Evolutionary conservation across 2,113 vertebrate species (phyloP).

Genomic region (Struthidea cinerea): DNA sequence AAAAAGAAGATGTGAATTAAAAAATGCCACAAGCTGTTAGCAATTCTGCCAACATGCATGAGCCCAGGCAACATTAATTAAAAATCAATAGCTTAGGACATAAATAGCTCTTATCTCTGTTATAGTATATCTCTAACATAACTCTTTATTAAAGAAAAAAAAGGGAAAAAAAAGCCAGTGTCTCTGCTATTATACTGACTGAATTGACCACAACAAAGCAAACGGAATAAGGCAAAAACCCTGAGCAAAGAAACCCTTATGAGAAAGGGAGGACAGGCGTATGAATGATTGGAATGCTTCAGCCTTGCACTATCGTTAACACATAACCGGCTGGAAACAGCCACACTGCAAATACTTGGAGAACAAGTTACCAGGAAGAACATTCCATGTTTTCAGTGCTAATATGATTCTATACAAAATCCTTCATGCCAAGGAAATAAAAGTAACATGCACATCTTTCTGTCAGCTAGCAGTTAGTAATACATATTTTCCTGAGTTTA

Average conservation of each 20-base stretch:
- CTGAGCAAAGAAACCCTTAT: conserved; percentile 26
- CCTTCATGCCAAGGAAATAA: conserved; percentile 40
- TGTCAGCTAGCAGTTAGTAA: not conserved
- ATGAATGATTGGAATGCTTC: conserved; percentile 72
- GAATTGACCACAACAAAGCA: conserved; percentile 71
- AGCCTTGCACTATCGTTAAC: conserved; percentile 59
- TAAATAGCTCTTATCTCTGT: conserved; percentile 75
- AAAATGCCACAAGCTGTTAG: conserved; percentile 84
- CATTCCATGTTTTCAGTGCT: conserved; percentile 16
- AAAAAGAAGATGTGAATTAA: conserved; percentile 75
- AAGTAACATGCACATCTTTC: not conserved
- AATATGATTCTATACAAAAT: conserved; percentile 32
- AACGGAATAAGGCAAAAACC: conserved; percentile 56
- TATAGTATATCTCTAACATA: conserved; percentile 71
- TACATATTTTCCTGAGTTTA: not conserved
- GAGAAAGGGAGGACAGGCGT: conserved; percentile 66
- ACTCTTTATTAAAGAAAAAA: conserved; percentile 53
- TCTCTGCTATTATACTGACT: conserved; percentile 66
- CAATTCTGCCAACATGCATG: conserved; percentile 74
- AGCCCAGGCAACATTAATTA: conserved; percentile 81
- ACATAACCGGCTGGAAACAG: conserved; percentile 57
- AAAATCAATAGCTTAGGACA: conserved; percentile 78
- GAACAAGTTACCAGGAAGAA: conserved; percentile 63
- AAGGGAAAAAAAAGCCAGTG: conserved; percentile 25
- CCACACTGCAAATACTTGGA: not conserved